These are phyloP conservation scores for Triplophysa tibetana DNA, from an alignment of 2,113 vertebrate species.

Conservation along the genomic window DNA sequence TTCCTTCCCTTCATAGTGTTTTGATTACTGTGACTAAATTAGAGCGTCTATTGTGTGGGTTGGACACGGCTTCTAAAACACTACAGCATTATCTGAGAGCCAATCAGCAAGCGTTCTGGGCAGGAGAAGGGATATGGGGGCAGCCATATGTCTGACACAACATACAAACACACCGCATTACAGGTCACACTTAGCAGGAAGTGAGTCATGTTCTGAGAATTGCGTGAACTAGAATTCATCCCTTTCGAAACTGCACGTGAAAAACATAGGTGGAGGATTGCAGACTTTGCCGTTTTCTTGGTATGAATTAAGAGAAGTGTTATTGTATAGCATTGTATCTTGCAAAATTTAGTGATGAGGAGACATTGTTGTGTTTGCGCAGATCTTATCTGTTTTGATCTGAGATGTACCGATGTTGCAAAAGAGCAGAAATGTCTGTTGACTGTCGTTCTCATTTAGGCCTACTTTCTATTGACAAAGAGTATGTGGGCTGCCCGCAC, in stretches of 20 bases:
- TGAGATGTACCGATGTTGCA: constrained; percentile 18
- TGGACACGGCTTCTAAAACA: constrained; percentile 33
- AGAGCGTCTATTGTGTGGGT: constrained; percentile 21
- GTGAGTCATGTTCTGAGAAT: not conserved
- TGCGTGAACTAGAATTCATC: not conserved
- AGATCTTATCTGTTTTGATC: constrained; percentile 34
- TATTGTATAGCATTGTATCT: too few species aligned
- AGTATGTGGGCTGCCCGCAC: constrained; percentile 9
- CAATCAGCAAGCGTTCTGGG: constrained; percentile 41
- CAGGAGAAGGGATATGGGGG: constrained; percentile 31
- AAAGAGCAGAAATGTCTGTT: constrained; percentile 30
- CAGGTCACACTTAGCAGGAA: constrained; percentile 35
- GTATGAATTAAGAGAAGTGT: not conserved
- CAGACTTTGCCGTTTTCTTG: not conserved
- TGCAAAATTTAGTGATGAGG: not conserved
- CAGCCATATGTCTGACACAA: constrained; percentile 7
- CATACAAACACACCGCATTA: constrained; percentile 31
- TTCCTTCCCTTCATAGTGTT: constrained; percentile 25
- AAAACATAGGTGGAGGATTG: too few species aligned
- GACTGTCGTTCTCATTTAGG: constrained; percentile 43
- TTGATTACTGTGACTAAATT: constrained; percentile 40
- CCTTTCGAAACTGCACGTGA: not conserved
- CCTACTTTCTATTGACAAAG: constrained; percentile 20
- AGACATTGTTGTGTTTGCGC: not conserved
- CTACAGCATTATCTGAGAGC: constrained; percentile 24